Evolutionary conservation across 2,113 vertebrate species (phyloP), one percentile per base, ranked within the genome.

Genomic region (Xiphias gladius): DNA sequence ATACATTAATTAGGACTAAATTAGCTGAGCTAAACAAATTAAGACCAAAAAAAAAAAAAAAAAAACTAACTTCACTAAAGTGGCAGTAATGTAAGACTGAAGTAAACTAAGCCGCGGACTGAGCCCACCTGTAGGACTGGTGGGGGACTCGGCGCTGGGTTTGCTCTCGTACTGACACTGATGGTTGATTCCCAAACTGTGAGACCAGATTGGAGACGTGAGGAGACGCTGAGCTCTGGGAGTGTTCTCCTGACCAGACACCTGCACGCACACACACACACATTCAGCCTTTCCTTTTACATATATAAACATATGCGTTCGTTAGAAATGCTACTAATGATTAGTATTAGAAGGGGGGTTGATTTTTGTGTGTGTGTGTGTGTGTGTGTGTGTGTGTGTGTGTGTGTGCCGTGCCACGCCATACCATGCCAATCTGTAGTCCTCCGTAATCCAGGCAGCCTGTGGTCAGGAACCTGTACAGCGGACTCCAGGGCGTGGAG

Each of bases 241-340:
- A 74, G 78, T 94, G 66, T 89, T 88, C 87, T 99, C 97, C 94
- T 99, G 98, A 82, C 98, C 98, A 24, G 98, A 99, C 32, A 99
- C 97, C 98, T 99, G 87, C 79, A 88, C 70, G 61, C 48, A n/a
- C 73, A 61, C 16, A 39, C 13, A n/a, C n/a, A 24, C 3, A 55
- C 22, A 69, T 46, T 28, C 30, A 39, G 32, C n/a, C n/a, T n/a
- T n/a, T n/a, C n/a, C n/a, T n/a, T n/a, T n/a, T n/a, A n/a, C n/a
- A n/a, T n/a, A n/a, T n/a, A n/a, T n/a, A n/a, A n/a, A n/a, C n/a
- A n/a, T n/a, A n/a, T n/a, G n/a, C n/a, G n/a, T n/a, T n/a, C n/a
- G n/a, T n/a, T n/a, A n/a, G n/a, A n/a, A n/a, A 35, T 35, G 35
- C 35, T 0, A 3, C 7, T 4, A 35, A 35, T 35, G 35, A 35